phyloP scores from a whole-genome alignment of 2,113 vertebrate genomes.

The Hyperopisus bebe region DNA sequence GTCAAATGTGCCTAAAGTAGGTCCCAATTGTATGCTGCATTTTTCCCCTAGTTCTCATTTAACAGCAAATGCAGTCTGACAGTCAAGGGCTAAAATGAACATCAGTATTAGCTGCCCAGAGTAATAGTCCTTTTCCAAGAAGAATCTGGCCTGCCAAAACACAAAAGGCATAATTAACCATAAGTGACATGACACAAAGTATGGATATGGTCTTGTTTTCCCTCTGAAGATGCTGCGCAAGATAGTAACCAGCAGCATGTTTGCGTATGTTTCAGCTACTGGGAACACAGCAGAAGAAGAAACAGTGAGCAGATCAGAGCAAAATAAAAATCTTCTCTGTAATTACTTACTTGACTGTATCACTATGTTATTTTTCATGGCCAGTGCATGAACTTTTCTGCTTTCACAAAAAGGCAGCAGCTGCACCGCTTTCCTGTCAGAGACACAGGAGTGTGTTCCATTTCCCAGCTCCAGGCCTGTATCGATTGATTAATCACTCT shows the following conservation, averaged over 20 bases:
- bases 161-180: conserved; percentile 42
- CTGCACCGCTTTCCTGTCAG: background rate
- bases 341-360: conserved; percentile 29
- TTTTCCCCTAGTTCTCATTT: background rate
- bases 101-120: background rate
- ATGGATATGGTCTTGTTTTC: conserved; percentile 14
- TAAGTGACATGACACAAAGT: conserved; percentile 23
- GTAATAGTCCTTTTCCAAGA: background rate
- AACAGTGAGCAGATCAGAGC: conserved; percentile 22
- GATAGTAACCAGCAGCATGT: background rate
- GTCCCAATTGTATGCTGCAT: background rate
- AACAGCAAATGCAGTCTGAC: background rate
- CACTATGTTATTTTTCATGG: background rate
- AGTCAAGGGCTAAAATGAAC: background rate
- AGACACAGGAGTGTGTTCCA: conserved; percentile 18
- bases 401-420: background rate
- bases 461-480: conserved; percentile 49
- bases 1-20: background rate
- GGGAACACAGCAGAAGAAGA: background rate
- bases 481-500: conserved; percentile 97
- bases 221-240: background rate
- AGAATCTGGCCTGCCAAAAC: conserved; percentile 25
- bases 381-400: background rate
- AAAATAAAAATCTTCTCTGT: conserved; percentile 8
- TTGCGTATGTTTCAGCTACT: background rate